A percentile compares a stretch with the other conserved stretches of the same genome.
phyloP scores from a whole-genome alignment of 2,888 invertebrate genomes.

The Eristalinus aeneus region DNA sequence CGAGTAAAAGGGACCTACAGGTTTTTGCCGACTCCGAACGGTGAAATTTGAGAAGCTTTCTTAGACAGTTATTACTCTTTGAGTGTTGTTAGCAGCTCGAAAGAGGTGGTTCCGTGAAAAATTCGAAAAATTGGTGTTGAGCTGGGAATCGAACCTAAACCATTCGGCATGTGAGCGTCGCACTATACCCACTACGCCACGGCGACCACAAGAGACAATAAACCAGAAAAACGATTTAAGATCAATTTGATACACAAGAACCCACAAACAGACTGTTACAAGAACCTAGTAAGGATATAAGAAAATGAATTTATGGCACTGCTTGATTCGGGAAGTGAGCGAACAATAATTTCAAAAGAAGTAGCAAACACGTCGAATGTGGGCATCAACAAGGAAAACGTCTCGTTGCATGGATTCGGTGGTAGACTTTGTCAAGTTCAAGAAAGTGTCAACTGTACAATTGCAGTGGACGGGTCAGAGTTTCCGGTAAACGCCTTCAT shows the following conservation, averaged over 20 bases:
- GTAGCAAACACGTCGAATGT: neutral
- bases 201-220: neutral
- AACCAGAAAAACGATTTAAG: constrained; percentile 5
- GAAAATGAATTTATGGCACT: neutral
- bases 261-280: constrained; percentile 1
- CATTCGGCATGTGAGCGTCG: too few species aligned
- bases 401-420: constrained; percentile 1
- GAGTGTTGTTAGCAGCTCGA: too few species aligned
- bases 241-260: constrained; percentile 7
- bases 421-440: neutral
- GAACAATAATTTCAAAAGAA: constrained; percentile 5
- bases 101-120: too few species aligned
- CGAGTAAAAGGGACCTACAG: too few species aligned
- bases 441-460: neutral
- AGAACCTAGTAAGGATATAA: neutral
- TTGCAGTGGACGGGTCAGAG: neutral
- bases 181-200: too few species aligned
- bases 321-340: neutral
- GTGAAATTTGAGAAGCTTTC: too few species aligned
- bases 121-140: too few species aligned
- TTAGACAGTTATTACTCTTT: too few species aligned
- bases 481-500: neutral
- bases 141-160: too few species aligned
- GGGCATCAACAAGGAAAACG: constrained; percentile 1
- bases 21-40: too few species aligned